These are phyloP conservation scores for Sthenelais limicola DNA, from an alignment of 2,888 invertebrate genomes.

Conservation along the genomic window DNA sequence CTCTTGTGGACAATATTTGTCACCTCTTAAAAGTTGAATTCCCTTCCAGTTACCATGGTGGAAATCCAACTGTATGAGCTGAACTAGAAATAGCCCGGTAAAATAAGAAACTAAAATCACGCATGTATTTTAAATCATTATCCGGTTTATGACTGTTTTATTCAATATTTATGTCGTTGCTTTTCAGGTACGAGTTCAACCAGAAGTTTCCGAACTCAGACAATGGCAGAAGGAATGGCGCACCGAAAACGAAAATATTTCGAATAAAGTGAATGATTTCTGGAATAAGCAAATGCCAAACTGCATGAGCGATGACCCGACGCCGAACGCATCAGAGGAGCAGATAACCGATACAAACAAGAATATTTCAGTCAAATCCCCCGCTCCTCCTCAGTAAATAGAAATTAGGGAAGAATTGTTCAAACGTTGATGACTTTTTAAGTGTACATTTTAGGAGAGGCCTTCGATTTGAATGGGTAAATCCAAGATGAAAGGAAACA, in stretches of 20 bases:
- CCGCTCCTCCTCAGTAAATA: too few relatives aligned
- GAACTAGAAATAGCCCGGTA: too few relatives aligned
- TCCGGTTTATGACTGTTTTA: conserved; percentile 1
- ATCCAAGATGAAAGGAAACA: too few relatives aligned
- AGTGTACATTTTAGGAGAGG: too few relatives aligned
- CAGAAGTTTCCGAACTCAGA: conserved; percentile 70
- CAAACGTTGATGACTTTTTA: too few relatives aligned
- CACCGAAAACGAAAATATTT: conserved; percentile 66
- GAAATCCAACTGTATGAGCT: too few relatives aligned
- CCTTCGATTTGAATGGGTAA: too few relatives aligned
- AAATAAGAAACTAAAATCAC: not conserved
- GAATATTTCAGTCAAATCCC: conserved; percentile 6
- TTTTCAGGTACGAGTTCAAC: conserved; percentile 63
- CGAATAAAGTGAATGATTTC: conserved; percentile 65
- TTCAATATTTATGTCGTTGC: not conserved
- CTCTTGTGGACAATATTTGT: too few relatives aligned
- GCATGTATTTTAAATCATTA: not conserved
- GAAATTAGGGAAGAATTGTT: too few relatives aligned
- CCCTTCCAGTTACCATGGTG: too few relatives aligned
- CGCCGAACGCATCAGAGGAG: conserved; percentile 14
- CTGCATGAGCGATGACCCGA: conserved; percentile 29
- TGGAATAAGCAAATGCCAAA: conserved; percentile 58
- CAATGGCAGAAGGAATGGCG: conserved; percentile 71
- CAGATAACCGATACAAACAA: conserved; percentile 14
- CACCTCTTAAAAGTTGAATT: too few relatives aligned